Base-by-base conservation (phyloP, 37 sponge, comb jelly and placozoan species). In the Cladorhizidae sp. region DNA sequence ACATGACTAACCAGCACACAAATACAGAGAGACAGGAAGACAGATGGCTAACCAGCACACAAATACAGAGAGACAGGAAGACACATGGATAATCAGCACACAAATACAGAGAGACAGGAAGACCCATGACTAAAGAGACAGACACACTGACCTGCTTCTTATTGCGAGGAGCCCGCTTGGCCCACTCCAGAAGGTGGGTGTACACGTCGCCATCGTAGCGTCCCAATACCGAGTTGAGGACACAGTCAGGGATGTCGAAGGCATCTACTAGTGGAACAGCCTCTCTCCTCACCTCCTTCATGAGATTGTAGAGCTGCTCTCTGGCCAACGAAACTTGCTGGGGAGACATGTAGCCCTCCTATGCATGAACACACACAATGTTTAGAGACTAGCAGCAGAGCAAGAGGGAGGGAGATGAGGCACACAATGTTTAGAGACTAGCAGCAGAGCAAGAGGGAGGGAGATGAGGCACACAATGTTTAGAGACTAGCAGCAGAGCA, bases 151-250 rank as follows among this genome's bases (percentile, higher is more conserved):
- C 95, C 83, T 87, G 28, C 35, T 82, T 83, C 79, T 89, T 92
- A 72, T 95, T 95, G 42, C 88, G 56, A 17, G 96, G 96, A 20
- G 94, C 84, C 26, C 55, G 89, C 57, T 57, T 73, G 20, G 93
- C 97, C 95, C 89, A 94, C 72, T 94, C 67, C 57, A 84, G 91
- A 74, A 97, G 72, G 57, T 85, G 89, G 29, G 76, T 80, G 56
- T 97, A 97, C 76, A 97, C 97, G 77, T 94, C 90, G 23, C 97
- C 97, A 80, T 97, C 97, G 56, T 94, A 89, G 38, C 95, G 84
- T 52, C 97, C 97, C 62, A 97, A 84, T 11, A 52, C 87, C 35
- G 97, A 97, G 87, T 85, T 85, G 25, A 97, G 82, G 0, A 89
- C 79, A 54, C 43, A 62, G 41, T 97, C 97, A 40, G 86, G 88